A percentile compares a stretch with the other conserved stretches of the same genome.
Conservation (phyloP, 2,113 vertebrate genomes). For the Prolemur simus region DNA sequence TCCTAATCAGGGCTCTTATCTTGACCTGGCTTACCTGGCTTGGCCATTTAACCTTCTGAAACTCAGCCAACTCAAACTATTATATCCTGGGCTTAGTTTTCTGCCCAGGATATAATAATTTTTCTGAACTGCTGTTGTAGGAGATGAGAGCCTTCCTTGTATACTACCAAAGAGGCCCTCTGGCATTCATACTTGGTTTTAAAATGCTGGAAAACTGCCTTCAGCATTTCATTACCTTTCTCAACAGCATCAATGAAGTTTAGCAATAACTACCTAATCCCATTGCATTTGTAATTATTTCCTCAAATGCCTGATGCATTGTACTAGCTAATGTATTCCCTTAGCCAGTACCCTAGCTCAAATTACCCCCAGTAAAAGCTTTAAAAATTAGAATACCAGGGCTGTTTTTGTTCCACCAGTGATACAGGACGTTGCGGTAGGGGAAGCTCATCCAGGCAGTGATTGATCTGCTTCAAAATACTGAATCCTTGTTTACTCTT, state of each 20-base stretch:
- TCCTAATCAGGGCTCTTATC: background rate
- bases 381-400: background rate
- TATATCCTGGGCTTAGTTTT: background rate
- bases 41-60: background rate
- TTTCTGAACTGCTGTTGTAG: background rate
- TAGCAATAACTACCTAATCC: background rate
- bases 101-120: background rate
- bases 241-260: background rate
- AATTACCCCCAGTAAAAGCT: background rate
- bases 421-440: fast-evolving
- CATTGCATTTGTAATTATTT: background rate
- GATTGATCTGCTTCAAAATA: background rate
- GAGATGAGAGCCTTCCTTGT: background rate
- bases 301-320: background rate
- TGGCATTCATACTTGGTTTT: background rate
- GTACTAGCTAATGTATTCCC: background rate
- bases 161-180: background rate
- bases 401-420: background rate
- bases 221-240: background rate
- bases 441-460: background rate
- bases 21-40: background rate
- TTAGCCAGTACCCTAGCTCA: background rate
- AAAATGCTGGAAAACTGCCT: background rate
- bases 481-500: background rate
- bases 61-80: background rate